phyloP scores from a whole-genome alignment of 2,113 vertebrate species.

The Pardalotus punctatus region DNA sequence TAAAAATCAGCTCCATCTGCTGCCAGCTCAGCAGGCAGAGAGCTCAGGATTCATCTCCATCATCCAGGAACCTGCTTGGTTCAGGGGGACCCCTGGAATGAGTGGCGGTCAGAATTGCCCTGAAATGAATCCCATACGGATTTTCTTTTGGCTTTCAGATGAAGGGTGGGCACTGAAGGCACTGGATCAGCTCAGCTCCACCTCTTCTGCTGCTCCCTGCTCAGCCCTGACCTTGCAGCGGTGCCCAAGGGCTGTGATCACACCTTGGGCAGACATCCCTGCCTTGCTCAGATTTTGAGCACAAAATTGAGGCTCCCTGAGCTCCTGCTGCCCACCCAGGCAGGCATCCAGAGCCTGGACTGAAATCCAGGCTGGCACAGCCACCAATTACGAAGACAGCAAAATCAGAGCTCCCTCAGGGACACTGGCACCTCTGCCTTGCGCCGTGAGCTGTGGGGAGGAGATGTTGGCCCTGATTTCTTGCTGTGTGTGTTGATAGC shows the following conservation, averaged over 20 bases:
- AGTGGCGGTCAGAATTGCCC: neutral
- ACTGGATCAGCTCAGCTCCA: rapidly evolving
- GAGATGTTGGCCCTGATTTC: slow-evolving; percentile 14
- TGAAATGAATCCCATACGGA: neutral
- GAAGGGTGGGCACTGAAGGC: neutral
- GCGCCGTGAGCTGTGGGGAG: neutral
- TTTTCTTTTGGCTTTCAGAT: neutral
- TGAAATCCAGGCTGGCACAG: neutral
- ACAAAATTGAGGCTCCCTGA: neutral
- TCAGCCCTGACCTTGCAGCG: neutral
- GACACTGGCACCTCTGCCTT: neutral
- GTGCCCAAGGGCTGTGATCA: neutral
- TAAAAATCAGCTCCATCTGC: neutral
- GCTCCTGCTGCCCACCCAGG: neutral
- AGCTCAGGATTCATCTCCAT: neutral
- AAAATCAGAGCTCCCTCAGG: neutral
- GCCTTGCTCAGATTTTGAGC: neutral
- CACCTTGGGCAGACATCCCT: neutral
- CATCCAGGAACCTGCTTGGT: neutral
- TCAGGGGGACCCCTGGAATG: neutral
- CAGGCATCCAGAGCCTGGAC: neutral
- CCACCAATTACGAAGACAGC: neutral
- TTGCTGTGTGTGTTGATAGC: neutral
- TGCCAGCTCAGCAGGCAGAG: neutral
- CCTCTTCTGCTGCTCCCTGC: neutral